Base-by-base conservation (phyloP, 2,888 invertebrate species). In the Ectemnius cavifrons region DNA sequence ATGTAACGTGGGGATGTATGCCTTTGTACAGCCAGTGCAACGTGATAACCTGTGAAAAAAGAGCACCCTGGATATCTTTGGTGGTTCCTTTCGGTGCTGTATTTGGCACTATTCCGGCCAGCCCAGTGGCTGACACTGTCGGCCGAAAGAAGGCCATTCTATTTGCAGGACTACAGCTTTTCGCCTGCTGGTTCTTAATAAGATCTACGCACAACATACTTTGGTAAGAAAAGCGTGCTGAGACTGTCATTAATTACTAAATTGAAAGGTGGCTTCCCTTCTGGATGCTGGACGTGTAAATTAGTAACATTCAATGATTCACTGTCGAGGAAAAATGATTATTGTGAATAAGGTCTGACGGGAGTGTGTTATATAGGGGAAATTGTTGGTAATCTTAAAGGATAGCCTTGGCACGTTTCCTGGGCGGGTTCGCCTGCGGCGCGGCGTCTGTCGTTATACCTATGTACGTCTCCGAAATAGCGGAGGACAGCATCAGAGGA, bases 381-480 rank as follows among this genome's bases (percentile, higher is more conserved):
- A 37, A 37, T 4, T 37, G 28, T 37, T 37, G 28, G 28, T 37
- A 37, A 49, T 16, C 52, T 52, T 61, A 23, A 68, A 80, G 84
- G 73, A 91, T 92, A 72, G 94, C 92, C 90, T 92, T 91, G 16
- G 94, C 93, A 63, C 92, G 92, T 71, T 92, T 92, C 84, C 90
- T 92, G 67, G 93, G 92, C 90, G 96, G 96, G 56, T 85, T 94
- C 0, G 93, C 93, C 0, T 93, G 94, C 0, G 96, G 95, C 0
- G 94, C 94, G 85, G 92, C 94, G 27, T 95, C 94, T 91, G 94
- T 95, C 0, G 93, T 95, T 2, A 93, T 94, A 1, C 96, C 97
- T 0, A 95, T 97, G 93, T 97, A 97, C 91, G 94, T 97, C 69
- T 95, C 96, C 66, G 97, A 97, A 91, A 95, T 97, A 62, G 93